A percentile compares a stretch with the other conserved stretches of the same genome.
Conservation (phyloP, 35 echinoderm and acorn worm species). For the Acanthaster planci region DNA sequence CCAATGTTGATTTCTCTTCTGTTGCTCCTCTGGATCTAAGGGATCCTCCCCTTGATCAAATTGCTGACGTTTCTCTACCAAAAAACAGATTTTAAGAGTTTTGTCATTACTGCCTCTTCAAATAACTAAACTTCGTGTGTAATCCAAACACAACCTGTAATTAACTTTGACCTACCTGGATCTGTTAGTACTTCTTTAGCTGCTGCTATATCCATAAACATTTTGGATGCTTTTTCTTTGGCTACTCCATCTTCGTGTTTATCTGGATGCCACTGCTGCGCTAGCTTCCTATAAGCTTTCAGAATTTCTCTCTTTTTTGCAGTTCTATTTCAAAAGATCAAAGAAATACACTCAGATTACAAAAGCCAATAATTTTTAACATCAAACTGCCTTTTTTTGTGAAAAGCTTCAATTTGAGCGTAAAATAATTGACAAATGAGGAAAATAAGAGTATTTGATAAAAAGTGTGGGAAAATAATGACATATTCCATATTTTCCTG, state of each 20-base stretch:
- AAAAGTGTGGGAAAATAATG: no score
- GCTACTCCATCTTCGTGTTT: conserved; percentile 74
- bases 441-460: no score
- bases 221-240: conserved; percentile 78
- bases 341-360: no score
- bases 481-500: no score
- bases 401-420: no score
- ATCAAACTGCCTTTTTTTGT: no score
- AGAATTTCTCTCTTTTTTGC: conserved; percentile 82
- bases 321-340: conserved; percentile 61
- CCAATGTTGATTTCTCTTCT: conserved; percentile 68
- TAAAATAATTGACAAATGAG: no score
- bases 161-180: conserved; percentile 74
- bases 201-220: conserved; percentile 98
- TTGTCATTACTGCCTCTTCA: neutral
- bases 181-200: conserved; percentile 96
- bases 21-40: conserved; percentile 91
- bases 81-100: neutral
- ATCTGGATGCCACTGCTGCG: conserved; percentile 98
- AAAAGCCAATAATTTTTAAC: neutral
- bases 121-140: neutral
- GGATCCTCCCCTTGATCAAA: conserved; percentile 93
- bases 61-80: conserved; percentile 74
- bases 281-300: conserved; percentile 90
- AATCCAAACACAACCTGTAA: no score